Base-by-base conservation (phyloP, 2,888 invertebrate species). In the Epistrophella euchroma region DNA sequence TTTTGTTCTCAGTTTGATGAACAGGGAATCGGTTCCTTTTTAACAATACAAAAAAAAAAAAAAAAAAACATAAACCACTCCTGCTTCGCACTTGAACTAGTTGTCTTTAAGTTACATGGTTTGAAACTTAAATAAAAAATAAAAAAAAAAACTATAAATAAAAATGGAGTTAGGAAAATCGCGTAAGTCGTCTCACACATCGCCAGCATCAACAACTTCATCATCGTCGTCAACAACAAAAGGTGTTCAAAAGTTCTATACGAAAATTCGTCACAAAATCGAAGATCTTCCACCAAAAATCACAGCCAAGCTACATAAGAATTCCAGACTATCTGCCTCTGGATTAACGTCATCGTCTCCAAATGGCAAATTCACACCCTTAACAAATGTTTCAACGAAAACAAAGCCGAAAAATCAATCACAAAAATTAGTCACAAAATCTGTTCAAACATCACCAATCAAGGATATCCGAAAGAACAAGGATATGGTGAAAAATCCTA, bases 261-360 rank as follows among this genome's bases (percentile, higher is more conserved):
- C 92, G 6, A 91, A 91, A 88, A 90, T 92, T 81, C 90, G 92
- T 3, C 92, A 92, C 83, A 92, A 92, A 86, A 92, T 92, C 77
- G 92, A 92, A 88, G 92, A 92, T 89, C 88, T 92, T 6, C 90
- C 91, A 47, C 92, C 92, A 56, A 92, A 91, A 77, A 85, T 91
- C 47, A 74, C 88, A 50, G 90, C 90, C 7, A 92, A 91, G 78
- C 89, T 92, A 9, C 90, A 90, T 83, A 92, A 91, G 71, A 89
- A 89, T 17, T 89, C 90, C 71, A 91, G 91, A 45, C 90, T 91
- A 68, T 90, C 91, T 4, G 88, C 90, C 13, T 28, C 83, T 45
- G 72, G 60, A 22, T 40, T 47, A 32, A 66, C 88, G 50, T 47
- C 72, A 35, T 74, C 60, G 22, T 68, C 66, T 37, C 71, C 87